Percentiles rank a stretch among this genome's conserved stretches.
These are phyloP conservation scores for Parasteatoda tepidariorum DNA, from an alignment of 1,140 invertebrate species.

Conservation along the genomic window DNA sequence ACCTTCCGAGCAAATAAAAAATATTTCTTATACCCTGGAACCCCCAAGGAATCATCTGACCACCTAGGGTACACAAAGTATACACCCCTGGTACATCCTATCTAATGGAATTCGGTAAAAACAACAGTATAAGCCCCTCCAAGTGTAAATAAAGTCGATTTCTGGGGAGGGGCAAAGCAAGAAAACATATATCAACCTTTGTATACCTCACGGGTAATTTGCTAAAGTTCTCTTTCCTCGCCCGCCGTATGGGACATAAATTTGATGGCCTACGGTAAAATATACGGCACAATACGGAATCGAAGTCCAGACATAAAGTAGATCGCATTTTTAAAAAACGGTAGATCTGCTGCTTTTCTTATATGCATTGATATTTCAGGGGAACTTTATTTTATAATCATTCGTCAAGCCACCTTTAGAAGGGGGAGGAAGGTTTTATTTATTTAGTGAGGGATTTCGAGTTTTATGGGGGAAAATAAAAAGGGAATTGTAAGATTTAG, in stretches of 20 bases:
- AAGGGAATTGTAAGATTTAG: too few relatives aligned
- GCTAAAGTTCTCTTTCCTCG: conserved; percentile 36
- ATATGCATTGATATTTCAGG: too few relatives aligned
- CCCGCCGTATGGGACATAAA: conserved; percentile 25
- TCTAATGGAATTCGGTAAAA: conserved; percentile 50
- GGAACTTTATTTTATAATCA: too few relatives aligned
- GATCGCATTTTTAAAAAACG: neutral
- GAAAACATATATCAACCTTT: conserved; percentile 16
- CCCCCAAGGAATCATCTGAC: neutral
- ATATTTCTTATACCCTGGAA: neutral
- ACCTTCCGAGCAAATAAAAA: conserved; percentile 8
- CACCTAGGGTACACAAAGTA: conserved; percentile 28
- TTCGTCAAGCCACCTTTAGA: too few relatives aligned
- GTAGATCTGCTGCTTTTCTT: too few relatives aligned
- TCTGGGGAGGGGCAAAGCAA: neutral
- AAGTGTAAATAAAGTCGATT: conserved; percentile 47
- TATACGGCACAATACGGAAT: neutral
- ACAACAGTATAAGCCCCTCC: conserved; percentile 25
- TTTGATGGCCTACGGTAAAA: neutral
- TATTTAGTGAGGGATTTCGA: too few relatives aligned
- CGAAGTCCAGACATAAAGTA: neutral
- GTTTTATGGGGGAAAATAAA: too few relatives aligned
- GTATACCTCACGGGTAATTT: conserved; percentile 46
- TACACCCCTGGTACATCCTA: neutral
- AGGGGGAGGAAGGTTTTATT: too few relatives aligned